Percentiles rank a stretch among this genome's conserved stretches.
These are phyloP conservation scores for Spea multiplicata DNA, from an alignment of 2,113 vertebrate genomes.

Conservation along the genomic window DNA sequence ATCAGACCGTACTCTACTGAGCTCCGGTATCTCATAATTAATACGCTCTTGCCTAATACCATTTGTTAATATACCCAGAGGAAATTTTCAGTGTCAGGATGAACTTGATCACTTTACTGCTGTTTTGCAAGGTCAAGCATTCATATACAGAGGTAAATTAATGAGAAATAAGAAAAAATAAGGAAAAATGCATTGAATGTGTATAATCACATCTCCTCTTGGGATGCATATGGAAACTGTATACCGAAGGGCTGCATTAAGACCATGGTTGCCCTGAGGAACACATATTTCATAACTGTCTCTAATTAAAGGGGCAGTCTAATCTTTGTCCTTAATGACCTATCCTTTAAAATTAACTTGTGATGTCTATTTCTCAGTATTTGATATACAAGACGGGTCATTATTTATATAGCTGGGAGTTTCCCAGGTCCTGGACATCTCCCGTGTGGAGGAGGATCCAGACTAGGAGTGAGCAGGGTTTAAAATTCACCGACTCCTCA, in stretches of 20 bases:
- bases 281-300: not conserved
- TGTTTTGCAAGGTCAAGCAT: constrained; percentile 43
- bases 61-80: constrained; percentile 27
- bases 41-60: constrained; percentile 1
- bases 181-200: constrained; percentile 12
- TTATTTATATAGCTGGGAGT: no score
- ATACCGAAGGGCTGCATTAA: not conserved
- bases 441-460: no score
- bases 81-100: constrained; percentile 21
- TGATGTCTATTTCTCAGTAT: no score
- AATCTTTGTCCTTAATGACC: no score
- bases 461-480: no score
- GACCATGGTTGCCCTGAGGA: not conserved
- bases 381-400: no score
- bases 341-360: no score
- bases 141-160: not conserved
- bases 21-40: constrained; percentile 35
- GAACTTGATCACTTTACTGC: constrained; percentile 7
- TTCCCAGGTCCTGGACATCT: no score
- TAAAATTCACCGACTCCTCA: no score
- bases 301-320: not conserved
- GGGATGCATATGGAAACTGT: not conserved
- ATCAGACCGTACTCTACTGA: constrained; percentile 9
- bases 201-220: not conserved
- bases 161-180: not conserved